A percentile compares a stretch with the other conserved stretches of the same genome.
These are phyloP conservation scores for Lophura nycthemera DNA, from an alignment of 2,113 vertebrate genomes.

Conservation along the genomic window DNA sequence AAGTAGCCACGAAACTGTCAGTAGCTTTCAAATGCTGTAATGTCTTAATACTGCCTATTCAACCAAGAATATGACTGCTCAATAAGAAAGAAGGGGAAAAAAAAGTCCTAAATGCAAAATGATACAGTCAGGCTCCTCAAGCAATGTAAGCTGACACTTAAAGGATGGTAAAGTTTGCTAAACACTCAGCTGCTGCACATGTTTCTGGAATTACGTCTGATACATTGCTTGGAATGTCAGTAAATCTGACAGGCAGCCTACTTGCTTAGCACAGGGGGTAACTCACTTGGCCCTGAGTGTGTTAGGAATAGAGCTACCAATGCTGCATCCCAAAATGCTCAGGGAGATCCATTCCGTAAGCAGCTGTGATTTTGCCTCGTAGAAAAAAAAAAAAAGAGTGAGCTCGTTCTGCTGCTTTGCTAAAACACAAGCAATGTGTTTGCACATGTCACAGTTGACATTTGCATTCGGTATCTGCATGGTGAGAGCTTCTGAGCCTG, in stretches of 20 bases:
- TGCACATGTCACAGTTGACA: slow-evolving; percentile 44
- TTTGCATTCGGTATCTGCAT: slow-evolving; percentile 53
- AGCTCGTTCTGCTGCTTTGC: slow-evolving; percentile 39
- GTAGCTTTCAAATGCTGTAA: not conserved
- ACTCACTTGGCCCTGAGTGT: not conserved
- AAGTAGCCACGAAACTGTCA: not conserved
- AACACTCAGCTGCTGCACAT: not conserved
- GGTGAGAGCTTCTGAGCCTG: slow-evolving; percentile 30
- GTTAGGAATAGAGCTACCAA: not conserved
- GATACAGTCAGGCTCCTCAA: not conserved
- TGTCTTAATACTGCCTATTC: not conserved
- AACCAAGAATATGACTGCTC: not conserved
- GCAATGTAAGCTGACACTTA: not conserved
- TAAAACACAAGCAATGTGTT: slow-evolving; percentile 48
- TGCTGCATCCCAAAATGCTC: not conserved
- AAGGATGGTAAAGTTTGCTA: not conserved
- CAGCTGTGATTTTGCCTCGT: not conserved
- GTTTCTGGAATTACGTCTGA: not conserved
- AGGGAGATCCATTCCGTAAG: not conserved
- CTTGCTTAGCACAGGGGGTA: not conserved
- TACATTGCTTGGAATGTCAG: not conserved
- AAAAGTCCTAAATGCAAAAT: not conserved
- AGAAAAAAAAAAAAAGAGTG: not conserved
- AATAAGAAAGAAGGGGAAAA: not conserved
- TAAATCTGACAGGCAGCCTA: not conserved